phyloP scores from a whole-genome alignment of 2,113 vertebrate genomes.

The Meles meles region DNA sequence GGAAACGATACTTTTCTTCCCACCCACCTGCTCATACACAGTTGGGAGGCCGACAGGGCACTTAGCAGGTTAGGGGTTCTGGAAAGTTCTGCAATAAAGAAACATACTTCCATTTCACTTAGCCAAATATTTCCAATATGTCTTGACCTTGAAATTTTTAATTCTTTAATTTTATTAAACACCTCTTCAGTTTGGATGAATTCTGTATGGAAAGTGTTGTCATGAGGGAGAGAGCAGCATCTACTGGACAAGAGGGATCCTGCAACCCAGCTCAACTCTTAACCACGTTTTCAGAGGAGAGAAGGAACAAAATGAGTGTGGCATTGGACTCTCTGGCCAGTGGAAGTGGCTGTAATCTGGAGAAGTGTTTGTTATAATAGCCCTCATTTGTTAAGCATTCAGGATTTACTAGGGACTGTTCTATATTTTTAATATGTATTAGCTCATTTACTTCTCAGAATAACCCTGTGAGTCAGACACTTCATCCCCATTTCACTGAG shows the following conservation, averaged over 20 bases:
- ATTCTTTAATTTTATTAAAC: not conserved
- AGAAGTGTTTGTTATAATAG: not conserved
- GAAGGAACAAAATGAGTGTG: not conserved
- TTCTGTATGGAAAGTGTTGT: not conserved
- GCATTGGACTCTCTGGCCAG: not conserved
- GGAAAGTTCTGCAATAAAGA: not conserved
- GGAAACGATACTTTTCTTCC: not conserved
- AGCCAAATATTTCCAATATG: not conserved
- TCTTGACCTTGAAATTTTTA: not conserved
- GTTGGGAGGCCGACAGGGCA: not conserved
- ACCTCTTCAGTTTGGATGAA: not conserved
- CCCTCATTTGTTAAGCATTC: not conserved
- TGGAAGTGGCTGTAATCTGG: not conserved
- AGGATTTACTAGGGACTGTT: not conserved
- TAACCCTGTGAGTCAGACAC: not conserved
- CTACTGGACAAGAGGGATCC: not conserved
- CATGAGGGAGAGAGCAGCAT: not conserved
- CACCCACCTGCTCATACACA: not conserved
- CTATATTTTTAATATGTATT: not conserved
- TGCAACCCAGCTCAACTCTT: not conserved
- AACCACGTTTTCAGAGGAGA: not conserved
- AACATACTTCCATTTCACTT: not conserved
- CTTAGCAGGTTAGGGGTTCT: not conserved
- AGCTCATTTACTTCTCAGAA: constrained; percentile 40
- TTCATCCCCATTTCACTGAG: not conserved